Percentiles rank a stretch among this genome's conserved stretches.
phyloP scores from a whole-genome alignment of 1,140 invertebrate species.

The Myzus persicae region DNA sequence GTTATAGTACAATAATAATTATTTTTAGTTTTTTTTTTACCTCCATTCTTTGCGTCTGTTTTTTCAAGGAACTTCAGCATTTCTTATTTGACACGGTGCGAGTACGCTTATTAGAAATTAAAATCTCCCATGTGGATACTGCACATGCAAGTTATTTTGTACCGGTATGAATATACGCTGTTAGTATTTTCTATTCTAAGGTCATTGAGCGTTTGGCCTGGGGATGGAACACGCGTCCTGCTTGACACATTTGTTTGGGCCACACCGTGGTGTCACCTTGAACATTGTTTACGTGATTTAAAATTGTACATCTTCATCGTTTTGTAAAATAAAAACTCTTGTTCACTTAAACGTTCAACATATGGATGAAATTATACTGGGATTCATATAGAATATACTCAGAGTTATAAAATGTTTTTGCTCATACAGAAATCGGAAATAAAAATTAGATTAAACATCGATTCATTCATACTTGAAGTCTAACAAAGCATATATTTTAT shows the following conservation, averaged over 20 bases:
- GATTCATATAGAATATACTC: background rate
- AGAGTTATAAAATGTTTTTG: background rate
- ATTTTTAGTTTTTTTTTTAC: slow-evolving; percentile 4
- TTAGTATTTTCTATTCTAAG: background rate
- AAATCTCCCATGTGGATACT: background rate
- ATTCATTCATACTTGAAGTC: background rate
- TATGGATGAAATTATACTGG: background rate
- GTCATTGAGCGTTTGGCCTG: background rate
- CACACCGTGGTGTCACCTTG: background rate
- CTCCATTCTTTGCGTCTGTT: background rate
- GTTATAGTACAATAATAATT: slow-evolving; percentile 49
- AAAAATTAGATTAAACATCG: background rate
- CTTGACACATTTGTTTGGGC: background rate
- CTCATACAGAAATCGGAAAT: background rate
- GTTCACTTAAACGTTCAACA: background rate
- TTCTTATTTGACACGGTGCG: slow-evolving; percentile 47
- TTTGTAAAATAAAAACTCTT: background rate
- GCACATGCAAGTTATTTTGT: background rate
- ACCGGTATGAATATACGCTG: background rate
- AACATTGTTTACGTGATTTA: slow-evolving; percentile 5
- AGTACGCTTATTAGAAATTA: slow-evolving; percentile 17
- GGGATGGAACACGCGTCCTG: background rate
- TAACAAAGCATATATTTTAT: background rate
- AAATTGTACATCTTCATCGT: background rate
- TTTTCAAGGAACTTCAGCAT: slow-evolving; percentile 71